These are phyloP conservation scores for Pterobdella sp. DNA, from an alignment of 2,888 invertebrate species.

Conservation along the genomic window DNA sequence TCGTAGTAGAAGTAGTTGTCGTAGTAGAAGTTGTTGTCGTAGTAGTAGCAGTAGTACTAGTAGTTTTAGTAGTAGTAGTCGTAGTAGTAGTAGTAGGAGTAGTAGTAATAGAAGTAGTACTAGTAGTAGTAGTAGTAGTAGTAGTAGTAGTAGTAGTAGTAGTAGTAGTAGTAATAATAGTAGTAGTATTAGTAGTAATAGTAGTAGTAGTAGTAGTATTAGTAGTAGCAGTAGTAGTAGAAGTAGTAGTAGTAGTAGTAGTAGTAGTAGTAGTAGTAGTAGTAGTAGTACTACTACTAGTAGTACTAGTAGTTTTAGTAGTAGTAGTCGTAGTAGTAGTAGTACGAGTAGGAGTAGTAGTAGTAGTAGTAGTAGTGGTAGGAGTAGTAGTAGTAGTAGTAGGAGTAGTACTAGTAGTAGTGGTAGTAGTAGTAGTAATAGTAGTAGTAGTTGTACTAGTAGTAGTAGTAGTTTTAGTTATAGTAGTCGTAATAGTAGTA, in stretches of 20 bases:
- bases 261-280: slow-evolving; percentile 11
- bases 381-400: slow-evolving; percentile 2
- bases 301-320: slow-evolving; percentile 11
- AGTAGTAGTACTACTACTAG: slow-evolving; percentile 15
- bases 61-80: slow-evolving; percentile 3
- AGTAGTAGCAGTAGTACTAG: slow-evolving; percentile 14
- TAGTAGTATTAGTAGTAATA: slow-evolving; percentile 3
- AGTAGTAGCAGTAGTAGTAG: not conserved
- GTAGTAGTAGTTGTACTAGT: slow-evolving; percentile 8
- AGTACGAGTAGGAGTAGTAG: slow-evolving; percentile 6
- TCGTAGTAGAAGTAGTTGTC: slow-evolving; percentile 5
- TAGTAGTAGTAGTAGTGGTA: slow-evolving; percentile 12
- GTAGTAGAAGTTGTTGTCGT: slow-evolving; percentile 9
- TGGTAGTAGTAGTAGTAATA: slow-evolving; percentile 7
- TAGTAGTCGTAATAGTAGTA: slow-evolving; percentile 7
- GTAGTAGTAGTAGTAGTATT: slow-evolving; percentile 10
- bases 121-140: slow-evolving; percentile 14
- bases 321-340: slow-evolving; percentile 12
- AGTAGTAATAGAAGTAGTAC: slow-evolving; percentile 9
- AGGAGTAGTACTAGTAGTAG: slow-evolving; percentile 8
- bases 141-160: slow-evolving; percentile 8
- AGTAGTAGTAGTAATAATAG: slow-evolving; percentile 3
- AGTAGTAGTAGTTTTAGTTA: slow-evolving; percentile 3
- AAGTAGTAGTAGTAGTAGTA: slow-evolving; percentile 9
- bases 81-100: slow-evolving; percentile 10